Conservation (phyloP, 2,797 vertebrate species). For the Malurus leucopterus region DNA sequence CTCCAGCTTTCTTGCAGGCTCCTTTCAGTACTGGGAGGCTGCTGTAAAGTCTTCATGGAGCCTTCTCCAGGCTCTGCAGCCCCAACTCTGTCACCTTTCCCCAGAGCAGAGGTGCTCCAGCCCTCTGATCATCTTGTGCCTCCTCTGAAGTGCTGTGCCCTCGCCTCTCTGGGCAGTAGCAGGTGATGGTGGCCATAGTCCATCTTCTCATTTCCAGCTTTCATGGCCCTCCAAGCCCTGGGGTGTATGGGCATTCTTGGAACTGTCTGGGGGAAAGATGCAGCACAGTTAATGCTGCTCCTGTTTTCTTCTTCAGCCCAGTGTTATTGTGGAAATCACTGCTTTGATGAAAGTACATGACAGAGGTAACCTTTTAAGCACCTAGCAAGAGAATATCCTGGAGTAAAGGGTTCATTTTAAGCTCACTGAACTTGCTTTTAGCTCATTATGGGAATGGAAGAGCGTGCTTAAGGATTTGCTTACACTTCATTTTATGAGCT, state of each 20-base stretch:
- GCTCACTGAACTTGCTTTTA: not conserved
- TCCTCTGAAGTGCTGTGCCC: not conserved
- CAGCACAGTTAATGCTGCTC: not conserved
- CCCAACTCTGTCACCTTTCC: not conserved
- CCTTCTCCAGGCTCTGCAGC: not conserved
- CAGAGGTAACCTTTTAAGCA: not conserved
- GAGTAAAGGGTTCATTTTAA: not conserved
- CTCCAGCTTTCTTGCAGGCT: not conserved
- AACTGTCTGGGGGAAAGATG: not conserved
- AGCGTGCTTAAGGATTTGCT: constrained; percentile 22
- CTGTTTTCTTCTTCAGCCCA: not conserved
- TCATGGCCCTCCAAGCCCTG: not conserved
- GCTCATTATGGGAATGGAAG: not conserved
- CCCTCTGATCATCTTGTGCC: no score
- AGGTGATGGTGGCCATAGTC: not conserved
- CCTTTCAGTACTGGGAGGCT: not conserved
- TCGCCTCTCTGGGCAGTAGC: not conserved
- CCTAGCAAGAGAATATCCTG: not conserved
- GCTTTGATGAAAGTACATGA: not conserved
- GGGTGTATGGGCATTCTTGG: not conserved
- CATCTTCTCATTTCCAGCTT: not conserved
- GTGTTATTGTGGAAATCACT: not conserved
- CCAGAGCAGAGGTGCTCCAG: not conserved
- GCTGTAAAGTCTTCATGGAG: not conserved
- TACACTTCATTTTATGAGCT: not conserved